Conservation (phyloP, 2,797 vertebrate genomes). For the Peromyscus attwateri region DNA sequence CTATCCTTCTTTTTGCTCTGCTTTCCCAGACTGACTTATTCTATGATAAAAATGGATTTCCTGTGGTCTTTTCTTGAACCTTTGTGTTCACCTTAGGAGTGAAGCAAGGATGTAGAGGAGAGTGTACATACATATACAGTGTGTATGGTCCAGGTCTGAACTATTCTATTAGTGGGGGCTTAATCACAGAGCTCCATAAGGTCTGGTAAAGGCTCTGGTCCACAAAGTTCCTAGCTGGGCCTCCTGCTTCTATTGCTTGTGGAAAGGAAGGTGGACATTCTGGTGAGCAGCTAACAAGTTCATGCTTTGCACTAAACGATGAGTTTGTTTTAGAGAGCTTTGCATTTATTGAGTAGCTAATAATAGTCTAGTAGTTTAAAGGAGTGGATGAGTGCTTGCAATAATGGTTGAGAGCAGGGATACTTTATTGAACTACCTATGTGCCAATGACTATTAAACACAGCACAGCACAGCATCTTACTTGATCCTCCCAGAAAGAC, state of each 20-base stretch:
- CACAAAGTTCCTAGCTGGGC: not conserved
- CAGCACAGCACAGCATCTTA: not conserved
- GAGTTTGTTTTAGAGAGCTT: constrained; percentile 23
- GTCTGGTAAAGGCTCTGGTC: not conserved
- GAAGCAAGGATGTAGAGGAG: not conserved
- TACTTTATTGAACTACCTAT: not conserved
- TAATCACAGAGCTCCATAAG: not conserved
- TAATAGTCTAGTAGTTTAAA: not conserved
- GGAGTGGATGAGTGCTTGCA: not conserved
- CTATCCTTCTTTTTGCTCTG: not conserved
- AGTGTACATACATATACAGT: too few relatives aligned
- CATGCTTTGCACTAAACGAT: not conserved
- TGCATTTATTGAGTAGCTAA: constrained; percentile 1
- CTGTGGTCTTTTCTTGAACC: not conserved
- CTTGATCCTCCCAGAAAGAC: constrained; percentile 25
- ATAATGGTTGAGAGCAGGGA: constrained; percentile 5
- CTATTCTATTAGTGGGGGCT: not conserved
- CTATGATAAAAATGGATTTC: not conserved
- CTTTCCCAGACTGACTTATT: not conserved
- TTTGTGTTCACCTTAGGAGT: constrained; percentile 12
- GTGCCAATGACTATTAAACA: not conserved
- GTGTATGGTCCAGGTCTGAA: not conserved
- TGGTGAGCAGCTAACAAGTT: not conserved
- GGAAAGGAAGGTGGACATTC: not conserved
- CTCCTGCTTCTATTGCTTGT: not conserved